Conservation (phyloP, 2,113 vertebrate species). For the Elanus axillaris region DNA sequence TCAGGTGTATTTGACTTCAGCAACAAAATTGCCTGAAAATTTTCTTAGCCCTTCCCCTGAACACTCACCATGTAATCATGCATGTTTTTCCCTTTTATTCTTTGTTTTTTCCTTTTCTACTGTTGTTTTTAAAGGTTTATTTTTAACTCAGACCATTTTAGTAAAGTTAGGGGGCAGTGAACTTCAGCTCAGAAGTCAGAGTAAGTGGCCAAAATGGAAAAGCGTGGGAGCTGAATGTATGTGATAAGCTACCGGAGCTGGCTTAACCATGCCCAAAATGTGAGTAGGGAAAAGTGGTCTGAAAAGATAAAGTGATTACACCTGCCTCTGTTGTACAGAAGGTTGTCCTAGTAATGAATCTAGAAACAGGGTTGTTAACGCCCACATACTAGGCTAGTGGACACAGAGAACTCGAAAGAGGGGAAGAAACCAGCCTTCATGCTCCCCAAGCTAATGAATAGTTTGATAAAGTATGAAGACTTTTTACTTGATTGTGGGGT, state of each 20-base stretch:
- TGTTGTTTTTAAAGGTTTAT: neutral
- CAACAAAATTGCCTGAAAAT: neutral
- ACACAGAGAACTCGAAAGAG: neutral
- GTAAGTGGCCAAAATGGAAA: neutral
- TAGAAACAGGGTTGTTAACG: neutral
- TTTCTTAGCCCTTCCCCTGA: neutral
- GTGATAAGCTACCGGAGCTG: neutral
- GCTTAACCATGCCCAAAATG: neutral
- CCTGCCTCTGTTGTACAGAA: neutral
- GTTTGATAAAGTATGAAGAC: neutral
- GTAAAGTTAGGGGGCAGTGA: neutral
- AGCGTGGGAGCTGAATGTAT: neutral
- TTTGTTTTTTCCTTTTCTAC: neutral
- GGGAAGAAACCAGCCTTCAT: neutral
- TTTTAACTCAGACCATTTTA: neutral
- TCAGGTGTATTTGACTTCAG: neutral
- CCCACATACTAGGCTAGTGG: neutral
- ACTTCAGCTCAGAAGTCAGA: neutral
- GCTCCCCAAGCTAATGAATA: neutral
- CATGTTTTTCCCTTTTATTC: accelerated
- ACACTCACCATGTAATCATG: neutral
- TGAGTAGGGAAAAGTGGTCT: neutral
- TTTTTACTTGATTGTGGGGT: neutral
- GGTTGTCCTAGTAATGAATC: neutral
- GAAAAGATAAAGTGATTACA: neutral